Evolutionary conservation across 2,888 invertebrate species (phyloP).

Genomic region (Latrodectus hesperus): DNA sequence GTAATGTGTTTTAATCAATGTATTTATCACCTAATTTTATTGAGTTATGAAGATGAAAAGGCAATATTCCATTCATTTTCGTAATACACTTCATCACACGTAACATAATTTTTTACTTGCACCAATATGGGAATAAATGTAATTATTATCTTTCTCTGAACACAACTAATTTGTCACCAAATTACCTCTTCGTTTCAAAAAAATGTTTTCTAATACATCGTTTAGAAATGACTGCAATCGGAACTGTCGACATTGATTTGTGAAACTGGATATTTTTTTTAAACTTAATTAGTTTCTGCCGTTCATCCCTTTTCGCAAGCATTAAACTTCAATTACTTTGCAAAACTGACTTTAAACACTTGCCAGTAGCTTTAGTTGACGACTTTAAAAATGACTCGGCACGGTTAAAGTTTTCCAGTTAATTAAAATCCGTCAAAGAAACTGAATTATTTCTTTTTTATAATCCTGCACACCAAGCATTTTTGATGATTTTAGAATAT

Average conservation of each 20-base stretch:
- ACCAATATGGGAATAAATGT: no score
- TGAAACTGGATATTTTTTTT: slow-evolving; percentile 5
- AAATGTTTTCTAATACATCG: background rate
- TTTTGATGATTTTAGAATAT: no score
- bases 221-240: background rate
- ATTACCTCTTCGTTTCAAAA: background rate
- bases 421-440: slow-evolving; percentile 5
- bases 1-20: no score
- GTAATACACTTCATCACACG: no score
- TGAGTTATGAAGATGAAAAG: no score
- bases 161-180: no score
- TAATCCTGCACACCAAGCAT: background rate
- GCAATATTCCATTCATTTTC: no score
- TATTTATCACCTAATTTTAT: no score
- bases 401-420: background rate
- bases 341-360: slow-evolving; percentile 2
- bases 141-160: no score
- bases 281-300: slow-evolving; percentile 5
- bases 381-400: background rate
- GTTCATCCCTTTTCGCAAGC: background rate
- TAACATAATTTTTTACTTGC: no score
- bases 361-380: background rate
- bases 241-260: background rate
- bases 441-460: background rate
- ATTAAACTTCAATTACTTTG: slow-evolving; percentile 3